phyloP scores from a whole-genome alignment of 2,113 vertebrate genomes.

The Chloropsis cyanopogon region DNA sequence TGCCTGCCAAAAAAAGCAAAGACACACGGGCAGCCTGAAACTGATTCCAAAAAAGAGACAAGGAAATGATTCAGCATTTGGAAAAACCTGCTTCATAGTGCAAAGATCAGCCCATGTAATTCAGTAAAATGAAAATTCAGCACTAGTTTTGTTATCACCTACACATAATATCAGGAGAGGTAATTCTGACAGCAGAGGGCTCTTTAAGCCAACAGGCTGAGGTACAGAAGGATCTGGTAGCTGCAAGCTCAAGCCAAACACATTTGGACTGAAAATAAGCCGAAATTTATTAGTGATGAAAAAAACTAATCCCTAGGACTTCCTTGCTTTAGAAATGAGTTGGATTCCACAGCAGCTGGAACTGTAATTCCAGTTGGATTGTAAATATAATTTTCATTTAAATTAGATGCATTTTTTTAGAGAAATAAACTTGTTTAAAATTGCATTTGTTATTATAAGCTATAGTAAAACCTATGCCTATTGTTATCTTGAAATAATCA shows the following conservation, averaged over 20 bases:
- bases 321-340: background rate
- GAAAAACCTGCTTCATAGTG: background rate
- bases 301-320: background rate
- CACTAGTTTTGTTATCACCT: background rate
- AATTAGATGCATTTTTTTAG: background rate
- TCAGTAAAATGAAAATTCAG: background rate
- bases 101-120: background rate
- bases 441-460: background rate
- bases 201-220: background rate
- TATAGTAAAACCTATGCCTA: background rate
- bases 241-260: background rate
- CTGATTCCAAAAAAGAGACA: background rate
- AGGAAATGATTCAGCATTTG: background rate
- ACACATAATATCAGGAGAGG: background rate
- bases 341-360: background rate
- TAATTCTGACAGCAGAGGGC: slow-evolving; percentile 12
- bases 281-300: background rate
- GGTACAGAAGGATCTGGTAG: background rate
- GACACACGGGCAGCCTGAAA: background rate
- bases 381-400: background rate
- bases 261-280: background rate
- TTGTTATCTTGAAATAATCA: background rate
- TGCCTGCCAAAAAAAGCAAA: background rate
- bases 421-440: background rate
- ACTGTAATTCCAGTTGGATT: background rate